phyloP scores from a whole-genome alignment of 2,888 invertebrate genomes.

The Lumbricus terrestris region DNA sequence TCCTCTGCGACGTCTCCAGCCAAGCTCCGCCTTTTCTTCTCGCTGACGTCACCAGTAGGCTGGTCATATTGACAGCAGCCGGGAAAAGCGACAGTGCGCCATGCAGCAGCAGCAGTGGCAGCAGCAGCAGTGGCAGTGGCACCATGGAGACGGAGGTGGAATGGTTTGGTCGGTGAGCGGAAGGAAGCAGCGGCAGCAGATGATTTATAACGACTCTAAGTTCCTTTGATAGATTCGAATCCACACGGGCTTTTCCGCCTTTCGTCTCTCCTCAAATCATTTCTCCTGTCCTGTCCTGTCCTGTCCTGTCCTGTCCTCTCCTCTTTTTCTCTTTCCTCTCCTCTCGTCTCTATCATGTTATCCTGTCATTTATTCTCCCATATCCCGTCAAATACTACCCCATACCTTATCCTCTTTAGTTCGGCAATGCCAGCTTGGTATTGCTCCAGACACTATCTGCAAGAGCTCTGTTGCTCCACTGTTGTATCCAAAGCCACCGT shows the following conservation, averaged over 20 bases:
- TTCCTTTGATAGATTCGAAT: neutral
- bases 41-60: neutral
- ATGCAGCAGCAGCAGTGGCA: neutral
- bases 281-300: neutral
- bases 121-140: neutral
- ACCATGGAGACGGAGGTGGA: slow-evolving; percentile 3
- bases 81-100: neutral
- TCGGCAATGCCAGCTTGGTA: no score
- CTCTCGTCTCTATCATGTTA: neutral
- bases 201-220: neutral
- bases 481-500: no score
- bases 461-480: no score
- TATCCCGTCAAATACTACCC: neutral
- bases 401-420: neutral
- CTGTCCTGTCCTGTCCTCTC: neutral
- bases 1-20: neutral
- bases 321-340: neutral
- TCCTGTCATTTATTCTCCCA: neutral
- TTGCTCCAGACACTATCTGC: no score
- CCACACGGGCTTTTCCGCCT: neutral
- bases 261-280: neutral
- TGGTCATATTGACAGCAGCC: neutral
- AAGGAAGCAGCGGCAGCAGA: neutral
- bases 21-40: neutral
- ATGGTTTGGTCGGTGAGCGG: neutral